Percentiles rank a stretch among this genome's conserved stretches.
Conservation (phyloP, 2,888 invertebrate species). For the Sphecodes monilicornis region DNA sequence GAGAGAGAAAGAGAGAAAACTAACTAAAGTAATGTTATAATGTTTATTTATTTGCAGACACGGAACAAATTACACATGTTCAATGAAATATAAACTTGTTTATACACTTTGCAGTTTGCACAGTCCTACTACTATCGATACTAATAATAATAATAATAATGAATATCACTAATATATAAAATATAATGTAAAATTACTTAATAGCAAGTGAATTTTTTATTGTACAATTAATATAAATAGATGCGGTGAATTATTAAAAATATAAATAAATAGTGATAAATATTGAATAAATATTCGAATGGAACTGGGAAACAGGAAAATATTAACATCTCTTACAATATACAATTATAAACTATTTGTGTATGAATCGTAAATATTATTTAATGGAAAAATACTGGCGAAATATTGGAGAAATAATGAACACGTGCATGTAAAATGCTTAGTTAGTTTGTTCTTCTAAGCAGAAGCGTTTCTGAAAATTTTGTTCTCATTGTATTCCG, state of each 20-base stretch:
- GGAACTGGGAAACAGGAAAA: conserved; percentile 11
- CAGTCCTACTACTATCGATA: conserved; percentile 7
- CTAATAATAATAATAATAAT: conserved; percentile 1
- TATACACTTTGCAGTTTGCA: conserved; percentile 25
- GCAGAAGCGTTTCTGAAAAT: conserved; percentile 7
- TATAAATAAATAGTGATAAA: conserved; percentile 38
- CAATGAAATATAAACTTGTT: conserved; percentile 18
- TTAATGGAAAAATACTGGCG: conserved; percentile 49
- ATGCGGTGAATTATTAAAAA: conserved; percentile 13
- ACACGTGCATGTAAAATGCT: not conserved
- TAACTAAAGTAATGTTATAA: not conserved
- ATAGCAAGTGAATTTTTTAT: conserved; percentile 14
- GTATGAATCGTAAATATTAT: conserved; percentile 33
- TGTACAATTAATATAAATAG: conserved; percentile 28
- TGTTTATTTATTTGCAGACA: conserved; percentile 46
- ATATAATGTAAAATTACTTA: conserved; percentile 16
- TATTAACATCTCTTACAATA: conserved; percentile 5
- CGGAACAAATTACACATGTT: conserved; percentile 33
- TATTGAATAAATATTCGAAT: conserved; percentile 34
- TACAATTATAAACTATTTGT: conserved; percentile 22
- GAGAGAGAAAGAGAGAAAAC: not conserved
- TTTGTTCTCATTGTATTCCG: not conserved
- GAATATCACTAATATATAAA: conserved; percentile 20
- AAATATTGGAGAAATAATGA: conserved; percentile 18
- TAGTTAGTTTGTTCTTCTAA: not conserved